Percentiles rank a stretch among this genome's conserved stretches.
Conservation (phyloP, 1,140 invertebrate species). For the Trichoplusia ni region DNA sequence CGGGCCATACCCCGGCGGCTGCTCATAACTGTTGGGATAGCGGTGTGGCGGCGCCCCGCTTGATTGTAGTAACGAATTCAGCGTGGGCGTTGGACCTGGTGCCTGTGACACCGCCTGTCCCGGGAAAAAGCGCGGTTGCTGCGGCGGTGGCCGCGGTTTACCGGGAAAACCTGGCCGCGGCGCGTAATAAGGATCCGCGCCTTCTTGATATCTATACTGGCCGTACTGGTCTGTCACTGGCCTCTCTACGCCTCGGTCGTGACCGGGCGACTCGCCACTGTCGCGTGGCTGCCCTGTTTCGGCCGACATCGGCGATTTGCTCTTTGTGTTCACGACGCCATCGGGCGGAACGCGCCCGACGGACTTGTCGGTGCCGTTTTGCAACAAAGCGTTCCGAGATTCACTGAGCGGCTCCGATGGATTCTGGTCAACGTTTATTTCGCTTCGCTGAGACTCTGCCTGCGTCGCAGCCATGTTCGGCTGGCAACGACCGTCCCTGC, state of each 20-base stretch:
- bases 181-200: conserved; percentile 71
- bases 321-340: conserved; percentile 80
- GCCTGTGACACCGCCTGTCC: conserved; percentile 88
- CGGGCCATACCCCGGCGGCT: conserved; percentile 71
- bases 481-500: conserved; percentile 80
- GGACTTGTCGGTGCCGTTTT: conserved; percentile 83
- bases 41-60: conserved; percentile 86
- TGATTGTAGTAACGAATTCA: conserved; percentile 94
- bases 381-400: conserved; percentile 83
- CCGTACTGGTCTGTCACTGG: conserved; percentile 70
- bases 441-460: conserved; percentile 84
- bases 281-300: conserved; percentile 72
- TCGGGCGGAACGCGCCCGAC: conserved; percentile 78
- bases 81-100: conserved; percentile 93
- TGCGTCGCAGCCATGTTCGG: conserved; percentile 86
- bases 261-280: conserved; percentile 70
- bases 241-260: conserved; percentile 68
- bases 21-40: conserved; percentile 78
- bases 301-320: conserved; percentile 78
- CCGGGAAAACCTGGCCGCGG: conserved; percentile 74
- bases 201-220: conserved; percentile 74
- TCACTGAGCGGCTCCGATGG: conserved; percentile 83
- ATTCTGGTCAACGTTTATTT: conserved; percentile 83
- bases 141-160: conserved; percentile 70
- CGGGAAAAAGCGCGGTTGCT: conserved; percentile 83